phyloP scores from a whole-genome alignment of 1,140 invertebrate genomes.

The Whitmania pigra region DNA sequence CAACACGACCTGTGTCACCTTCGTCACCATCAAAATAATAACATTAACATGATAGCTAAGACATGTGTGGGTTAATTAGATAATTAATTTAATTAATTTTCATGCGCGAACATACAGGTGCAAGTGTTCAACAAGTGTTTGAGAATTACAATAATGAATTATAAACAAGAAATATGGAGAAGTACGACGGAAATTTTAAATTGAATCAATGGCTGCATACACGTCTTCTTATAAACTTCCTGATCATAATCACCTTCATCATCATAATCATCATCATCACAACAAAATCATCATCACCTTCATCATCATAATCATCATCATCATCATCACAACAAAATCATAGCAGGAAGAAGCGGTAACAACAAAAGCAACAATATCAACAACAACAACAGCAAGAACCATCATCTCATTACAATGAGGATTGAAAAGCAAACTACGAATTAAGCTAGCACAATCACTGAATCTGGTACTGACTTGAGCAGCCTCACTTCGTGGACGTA shows the following conservation, averaged over 20 bases:
- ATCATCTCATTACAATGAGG: not conserved
- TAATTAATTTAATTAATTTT: too few relatives aligned
- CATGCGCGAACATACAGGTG: too few relatives aligned
- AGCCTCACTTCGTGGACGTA: not conserved
- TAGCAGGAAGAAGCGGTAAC: not conserved
- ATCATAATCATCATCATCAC: not conserved
- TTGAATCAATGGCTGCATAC: not conserved
- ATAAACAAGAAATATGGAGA: too few relatives aligned
- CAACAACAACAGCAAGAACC: not conserved
- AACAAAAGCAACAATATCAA: not conserved
- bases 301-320: conserved; percentile 10
- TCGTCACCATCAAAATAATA: too few relatives aligned
- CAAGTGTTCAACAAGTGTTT: not conserved
- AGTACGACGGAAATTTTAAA: not conserved
- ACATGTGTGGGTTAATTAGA: too few relatives aligned
- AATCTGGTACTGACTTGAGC: not conserved
- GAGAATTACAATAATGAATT: too few relatives aligned
- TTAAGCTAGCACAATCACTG: too few relatives aligned
- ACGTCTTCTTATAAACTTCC: too few relatives aligned
- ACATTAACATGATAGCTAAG: too few relatives aligned
- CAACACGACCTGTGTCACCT: too few relatives aligned
- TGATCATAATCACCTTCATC: not conserved
- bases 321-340: conserved; percentile 1
- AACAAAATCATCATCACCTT: not conserved
- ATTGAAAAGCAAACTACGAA: not conserved